phyloP scores from a whole-genome alignment of 2,888 invertebrate species.

The Drosophila mettleri region DNA sequence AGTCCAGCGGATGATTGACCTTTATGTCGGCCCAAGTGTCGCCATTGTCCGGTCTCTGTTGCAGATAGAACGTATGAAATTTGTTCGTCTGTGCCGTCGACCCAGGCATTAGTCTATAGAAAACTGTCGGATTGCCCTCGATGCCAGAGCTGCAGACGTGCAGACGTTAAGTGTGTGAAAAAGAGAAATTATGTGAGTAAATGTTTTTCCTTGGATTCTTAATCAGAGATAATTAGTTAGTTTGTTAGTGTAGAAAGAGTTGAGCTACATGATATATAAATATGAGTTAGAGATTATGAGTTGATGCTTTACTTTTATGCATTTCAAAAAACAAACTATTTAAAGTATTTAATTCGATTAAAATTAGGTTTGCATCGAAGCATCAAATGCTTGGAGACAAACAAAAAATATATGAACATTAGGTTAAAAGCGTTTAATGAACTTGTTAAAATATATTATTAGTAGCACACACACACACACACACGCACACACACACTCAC shows the following conservation, averaged over 20 bases:
- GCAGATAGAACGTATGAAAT: constrained; percentile 97
- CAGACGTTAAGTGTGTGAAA: background rate
- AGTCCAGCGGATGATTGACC: constrained; percentile 97
- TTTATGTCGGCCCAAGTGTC: constrained; percentile 98
- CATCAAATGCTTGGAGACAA: background rate
- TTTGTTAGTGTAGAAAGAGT: constrained; percentile 43
- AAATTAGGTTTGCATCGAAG: constrained; percentile 1
- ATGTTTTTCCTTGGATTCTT: background rate
- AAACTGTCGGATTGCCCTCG: constrained; percentile 97
- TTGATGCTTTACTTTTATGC: constrained; percentile 31
- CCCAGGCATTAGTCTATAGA: constrained; percentile 97
- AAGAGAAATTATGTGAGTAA: constrained; percentile 31
- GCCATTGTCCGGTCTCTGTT: constrained; percentile 96
- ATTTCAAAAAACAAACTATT: constrained; percentile 46
- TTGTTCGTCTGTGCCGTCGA: constrained; percentile 98
- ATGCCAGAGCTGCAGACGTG: constrained; percentile 92
- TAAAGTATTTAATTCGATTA: constrained; percentile 11
- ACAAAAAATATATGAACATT: constrained; percentile 22
- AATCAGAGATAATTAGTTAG: background rate
- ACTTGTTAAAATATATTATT: constrained; percentile 12
- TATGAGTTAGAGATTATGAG: constrained; percentile 20
- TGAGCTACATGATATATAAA: constrained; percentile 54
- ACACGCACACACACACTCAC: constrained; percentile 4
- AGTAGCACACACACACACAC: constrained; percentile 3
- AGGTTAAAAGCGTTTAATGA: constrained; percentile 25